These are phyloP conservation scores for Oreonectes daqikongensis DNA, from an alignment of 2,797 vertebrate genomes.

Conservation along the genomic window DNA sequence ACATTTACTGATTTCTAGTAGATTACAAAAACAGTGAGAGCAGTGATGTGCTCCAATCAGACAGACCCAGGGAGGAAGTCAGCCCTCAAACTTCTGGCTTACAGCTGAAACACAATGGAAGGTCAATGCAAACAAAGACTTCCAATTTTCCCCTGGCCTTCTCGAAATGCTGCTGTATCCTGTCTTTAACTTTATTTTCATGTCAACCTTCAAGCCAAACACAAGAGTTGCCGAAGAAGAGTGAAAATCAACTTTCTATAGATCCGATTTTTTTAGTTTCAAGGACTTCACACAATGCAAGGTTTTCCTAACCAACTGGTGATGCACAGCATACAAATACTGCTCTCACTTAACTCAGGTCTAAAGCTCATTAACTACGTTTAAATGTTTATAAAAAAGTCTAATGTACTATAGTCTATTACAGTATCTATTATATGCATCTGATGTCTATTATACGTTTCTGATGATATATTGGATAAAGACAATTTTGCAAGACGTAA, in stretches of 20 bases:
- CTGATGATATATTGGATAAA: no score
- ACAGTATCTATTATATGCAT: no score
- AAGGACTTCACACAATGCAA: not conserved
- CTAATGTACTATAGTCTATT: no score
- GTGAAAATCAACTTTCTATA: not conserved
- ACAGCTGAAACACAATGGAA: slow-evolving; percentile 53
- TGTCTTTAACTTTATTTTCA: slow-evolving; percentile 34
- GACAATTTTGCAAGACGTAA: no score
- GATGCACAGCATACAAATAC: not conserved
- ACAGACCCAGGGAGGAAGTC: slow-evolving; percentile 20
- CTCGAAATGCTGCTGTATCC: slow-evolving; percentile 23
- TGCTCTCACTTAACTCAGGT: no score
- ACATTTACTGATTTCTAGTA: not conserved
- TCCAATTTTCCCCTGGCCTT: slow-evolving; percentile 28
- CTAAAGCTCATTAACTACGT: no score
- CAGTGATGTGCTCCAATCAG: not conserved
- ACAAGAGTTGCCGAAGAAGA: not conserved
- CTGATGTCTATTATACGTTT: no score
- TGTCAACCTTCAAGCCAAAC: not conserved
- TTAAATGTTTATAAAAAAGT: no score
- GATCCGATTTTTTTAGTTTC: not conserved
- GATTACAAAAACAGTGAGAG: slow-evolving; percentile 15
- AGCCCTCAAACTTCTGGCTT: slow-evolving; percentile 29
- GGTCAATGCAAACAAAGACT: slow-evolving; percentile 50
- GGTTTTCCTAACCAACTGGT: not conserved